These are phyloP conservation scores for Garrulus glandarius DNA, from an alignment of 2,797 vertebrate species.

Conservation along the genomic window DNA sequence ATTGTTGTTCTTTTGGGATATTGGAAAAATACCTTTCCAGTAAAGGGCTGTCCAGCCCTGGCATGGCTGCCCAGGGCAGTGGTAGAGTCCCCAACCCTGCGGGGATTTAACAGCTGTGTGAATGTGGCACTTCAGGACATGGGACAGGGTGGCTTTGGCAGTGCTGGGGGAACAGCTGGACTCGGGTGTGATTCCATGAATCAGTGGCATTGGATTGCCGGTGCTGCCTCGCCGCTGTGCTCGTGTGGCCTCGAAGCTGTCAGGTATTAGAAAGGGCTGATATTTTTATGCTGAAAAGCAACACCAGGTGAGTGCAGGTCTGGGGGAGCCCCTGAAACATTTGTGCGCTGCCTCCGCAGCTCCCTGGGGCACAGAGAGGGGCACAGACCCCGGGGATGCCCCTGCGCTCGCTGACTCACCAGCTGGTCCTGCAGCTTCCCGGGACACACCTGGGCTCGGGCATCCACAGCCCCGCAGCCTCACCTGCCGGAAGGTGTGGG, in stretches of 20 bases:
- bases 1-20: neutral
- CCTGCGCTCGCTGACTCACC: neutral
- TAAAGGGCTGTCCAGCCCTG: neutral
- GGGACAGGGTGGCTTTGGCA: neutral
- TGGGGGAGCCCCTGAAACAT: neutral
- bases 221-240: neutral
- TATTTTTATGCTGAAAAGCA: neutral
- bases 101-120: neutral
- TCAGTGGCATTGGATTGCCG: neutral
- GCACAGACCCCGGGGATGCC: neutral
- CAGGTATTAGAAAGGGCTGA: neutral
- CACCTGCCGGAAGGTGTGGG: neutral
- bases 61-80: neutral
- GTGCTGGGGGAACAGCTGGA: neutral
- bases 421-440: neutral
- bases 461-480: neutral
- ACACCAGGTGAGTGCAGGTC: neutral
- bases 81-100: neutral
- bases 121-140: no score
- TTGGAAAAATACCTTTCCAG: neutral
- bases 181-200: neutral
- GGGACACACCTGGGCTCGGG: rapidly evolving
- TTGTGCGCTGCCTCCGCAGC: rapidly evolving
- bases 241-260: no score
- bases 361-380: neutral